A percentile compares a stretch with the other conserved stretches of the same genome.
Conservation (phyloP, 2,797 vertebrate species). For the Oreochromis mossambicus region DNA sequence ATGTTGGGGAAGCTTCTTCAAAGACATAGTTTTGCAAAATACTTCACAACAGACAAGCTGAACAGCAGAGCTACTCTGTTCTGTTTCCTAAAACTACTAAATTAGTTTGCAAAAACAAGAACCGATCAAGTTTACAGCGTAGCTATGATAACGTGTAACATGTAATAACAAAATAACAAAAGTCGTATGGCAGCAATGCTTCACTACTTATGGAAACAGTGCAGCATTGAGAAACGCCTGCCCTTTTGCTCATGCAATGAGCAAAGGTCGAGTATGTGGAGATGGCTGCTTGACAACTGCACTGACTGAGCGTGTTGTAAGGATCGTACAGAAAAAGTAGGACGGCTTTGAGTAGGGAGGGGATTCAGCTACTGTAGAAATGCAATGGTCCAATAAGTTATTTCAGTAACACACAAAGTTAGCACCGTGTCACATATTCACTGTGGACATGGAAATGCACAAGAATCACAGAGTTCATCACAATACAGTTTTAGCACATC, state of each 20-base stretch:
- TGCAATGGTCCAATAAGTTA: background rate
- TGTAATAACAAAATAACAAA: background rate
- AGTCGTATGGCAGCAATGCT: background rate
- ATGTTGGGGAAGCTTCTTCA: background rate
- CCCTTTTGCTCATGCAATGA: background rate
- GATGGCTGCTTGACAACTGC: background rate
- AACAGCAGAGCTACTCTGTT: background rate
- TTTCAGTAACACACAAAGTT: background rate
- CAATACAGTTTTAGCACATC: background rate
- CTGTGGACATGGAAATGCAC: background rate
- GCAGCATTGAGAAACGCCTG: background rate
- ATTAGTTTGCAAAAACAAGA: background rate
- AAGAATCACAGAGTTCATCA: background rate
- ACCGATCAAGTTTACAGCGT: accelerated
- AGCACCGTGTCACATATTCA: background rate
- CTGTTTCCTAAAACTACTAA: background rate
- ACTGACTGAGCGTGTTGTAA: background rate
- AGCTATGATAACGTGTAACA: background rate
- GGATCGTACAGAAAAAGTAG: accelerated
- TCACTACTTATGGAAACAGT: background rate
- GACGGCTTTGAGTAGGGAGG: background rate
- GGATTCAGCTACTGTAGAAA: background rate
- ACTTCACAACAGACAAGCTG: background rate
- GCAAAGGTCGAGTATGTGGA: background rate
- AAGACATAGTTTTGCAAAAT: background rate